Evolutionary conservation across 2,113 vertebrate genomes (phyloP), one percentile per base, ranked within the genome.

Genomic region (Chaetodon trifascialis): DNA sequence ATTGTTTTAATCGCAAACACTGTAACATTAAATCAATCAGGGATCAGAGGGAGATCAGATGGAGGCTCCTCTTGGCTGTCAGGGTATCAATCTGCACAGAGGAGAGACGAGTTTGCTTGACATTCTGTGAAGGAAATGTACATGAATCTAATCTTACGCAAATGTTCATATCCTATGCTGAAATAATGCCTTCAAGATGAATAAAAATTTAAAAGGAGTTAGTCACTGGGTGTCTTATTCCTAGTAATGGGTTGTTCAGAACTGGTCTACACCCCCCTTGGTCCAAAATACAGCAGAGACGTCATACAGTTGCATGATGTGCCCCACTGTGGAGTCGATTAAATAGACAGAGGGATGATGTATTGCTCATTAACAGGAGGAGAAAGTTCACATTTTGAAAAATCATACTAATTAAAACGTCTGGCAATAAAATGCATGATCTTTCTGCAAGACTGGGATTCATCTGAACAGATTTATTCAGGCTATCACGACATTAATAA

Each of bases 401-500:
- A 17, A 52, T 66, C 0, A 11, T 25, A 34, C 8, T 9, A 12
- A 69, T 79, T 34, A 49, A 34, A 81, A 59, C n/a, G 3, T 36
- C 15, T 30, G 34, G 38, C 23, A 77, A 69, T 68, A 78, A 67
- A 79, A 66, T 47, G 4, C 55, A 12, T 5, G 38, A 25, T 70
- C 34, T 73, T 58, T 54, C 16, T 44, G 44, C 76, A 82, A 77
- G 73, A 72, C 7, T 51, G 52, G 76, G 56, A 64, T 64, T 73
- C 40, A 73, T 85, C 94, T 89, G 91, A 94, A 91, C 96, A 86
- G 92, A 96, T 97, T 97, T 96, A 94, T 86, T 92, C 90, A 94
- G 93, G 94, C 91, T 95, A 95, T 91, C 84, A 88, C 95, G 82
- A 91, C 90, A 92, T 90, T 89, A 93, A 95, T 95, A 95, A 95